These are phyloP conservation scores for Diachasmimorpha longicaudata DNA, from an alignment of 1,140 invertebrate genomes.

Conservation along the genomic window DNA sequence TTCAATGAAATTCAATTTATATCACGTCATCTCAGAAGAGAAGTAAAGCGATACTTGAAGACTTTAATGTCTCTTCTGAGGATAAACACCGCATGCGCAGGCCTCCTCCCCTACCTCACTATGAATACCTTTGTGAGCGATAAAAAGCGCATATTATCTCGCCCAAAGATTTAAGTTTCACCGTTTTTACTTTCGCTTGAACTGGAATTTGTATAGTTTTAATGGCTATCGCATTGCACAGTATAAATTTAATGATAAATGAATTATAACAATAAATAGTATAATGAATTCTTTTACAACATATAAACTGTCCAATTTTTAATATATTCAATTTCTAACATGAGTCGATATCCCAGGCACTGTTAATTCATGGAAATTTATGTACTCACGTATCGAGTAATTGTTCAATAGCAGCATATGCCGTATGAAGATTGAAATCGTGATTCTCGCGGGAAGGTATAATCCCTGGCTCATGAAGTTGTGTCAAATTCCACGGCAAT, in stretches of 20 bases:
- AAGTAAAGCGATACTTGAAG: neutral
- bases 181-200: neutral
- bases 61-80: neutral
- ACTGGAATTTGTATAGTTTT: neutral
- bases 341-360: no score
- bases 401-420: conserved; percentile 51
- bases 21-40: neutral
- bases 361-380: neutral
- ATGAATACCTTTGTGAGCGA: neutral
- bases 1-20: neutral
- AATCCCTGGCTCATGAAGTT: conserved; percentile 47
- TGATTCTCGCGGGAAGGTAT: conserved; percentile 43
- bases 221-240: neutral
- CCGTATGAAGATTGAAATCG: conserved; percentile 49
- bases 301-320: no score
- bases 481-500: conserved; percentile 54
- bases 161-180: neutral
- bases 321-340: no score
- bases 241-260: no score
- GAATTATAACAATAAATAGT: no score
- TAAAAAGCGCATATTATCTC: neutral
- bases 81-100: neutral
- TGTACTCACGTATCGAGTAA: conserved; percentile 52
- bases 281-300: no score
- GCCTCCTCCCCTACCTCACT: neutral